Evolutionary conservation across 1,140 invertebrate genomes (phyloP).

Genomic region (Ostrea edulis): DNA sequence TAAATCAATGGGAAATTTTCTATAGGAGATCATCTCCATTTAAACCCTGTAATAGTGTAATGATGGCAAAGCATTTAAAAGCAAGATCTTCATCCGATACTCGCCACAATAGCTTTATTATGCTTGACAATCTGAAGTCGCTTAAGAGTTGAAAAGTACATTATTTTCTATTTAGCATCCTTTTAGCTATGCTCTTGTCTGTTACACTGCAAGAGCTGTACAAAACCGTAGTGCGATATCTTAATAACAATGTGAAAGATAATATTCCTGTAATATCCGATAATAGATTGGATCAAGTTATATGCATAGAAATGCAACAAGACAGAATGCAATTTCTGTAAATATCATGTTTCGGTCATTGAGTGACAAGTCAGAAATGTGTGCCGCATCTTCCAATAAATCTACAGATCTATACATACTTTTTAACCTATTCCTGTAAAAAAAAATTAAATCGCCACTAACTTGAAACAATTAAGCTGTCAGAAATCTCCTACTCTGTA

Average conservation of each 20-base stretch:
- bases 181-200: neutral
- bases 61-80: constrained; percentile 37
- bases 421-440: neutral
- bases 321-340: neutral
- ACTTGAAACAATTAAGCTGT: neutral
- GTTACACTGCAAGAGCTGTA: neutral
- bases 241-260: neutral
- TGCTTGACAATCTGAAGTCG: constrained; percentile 19
- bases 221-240: neutral
- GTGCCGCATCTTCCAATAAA: neutral
- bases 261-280: neutral
- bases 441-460: neutral
- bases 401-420: neutral
- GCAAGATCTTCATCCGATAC: constrained; percentile 36
- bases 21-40: constrained; percentile 38
- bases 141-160: constrained; percentile 35
- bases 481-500: neutral
- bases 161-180: constrained; percentile 30
- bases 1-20: constrained; percentile 24
- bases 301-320: neutral
- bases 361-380: neutral
- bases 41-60: constrained; percentile 23
- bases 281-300: constrained; percentile 2
- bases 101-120: constrained; percentile 23
- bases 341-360: neutral